A percentile compares a stretch with the other conserved stretches of the same genome.
Evolutionary conservation across 2,888 invertebrate genomes (phyloP).

Genomic region (Myathropa florea): DNA sequence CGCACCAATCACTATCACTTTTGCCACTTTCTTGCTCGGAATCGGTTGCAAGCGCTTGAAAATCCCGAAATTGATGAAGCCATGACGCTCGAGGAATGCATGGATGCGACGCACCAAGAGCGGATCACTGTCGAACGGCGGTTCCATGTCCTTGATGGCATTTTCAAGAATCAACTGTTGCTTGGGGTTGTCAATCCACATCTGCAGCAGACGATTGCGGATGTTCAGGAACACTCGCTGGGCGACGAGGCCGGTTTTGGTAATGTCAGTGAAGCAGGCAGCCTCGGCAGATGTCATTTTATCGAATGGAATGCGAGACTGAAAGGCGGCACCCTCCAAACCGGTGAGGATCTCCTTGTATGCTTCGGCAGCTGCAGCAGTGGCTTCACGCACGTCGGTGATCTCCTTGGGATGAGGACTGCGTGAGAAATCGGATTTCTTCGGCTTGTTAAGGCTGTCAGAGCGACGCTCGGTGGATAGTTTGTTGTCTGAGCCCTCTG

Average conservation of each 20-base stretch:
- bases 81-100: conserved; percentile 96
- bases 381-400: conserved; percentile 72
- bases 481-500: conserved; percentile 44
- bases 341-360: conserved; percentile 78
- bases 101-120: conserved; percentile 91
- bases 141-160: conserved; percentile 90
- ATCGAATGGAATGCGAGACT: conserved; percentile 95
- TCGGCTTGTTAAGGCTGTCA: conserved; percentile 64
- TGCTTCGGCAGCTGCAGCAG: conserved; percentile 76
- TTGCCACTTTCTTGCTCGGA: conserved; percentile 85
- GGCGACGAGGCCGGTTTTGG: conserved; percentile 89
- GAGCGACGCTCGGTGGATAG: conserved; percentile 62
- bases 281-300: conserved; percentile 97
- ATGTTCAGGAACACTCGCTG: conserved; percentile 95
- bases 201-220: conserved; percentile 93
- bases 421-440: conserved; percentile 71
- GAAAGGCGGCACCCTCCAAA: conserved; percentile 95
- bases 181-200: conserved; percentile 98
- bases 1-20: conserved; percentile 82
- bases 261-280: conserved; percentile 95
- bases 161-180: conserved; percentile 92
- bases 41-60: conserved; percentile 92
- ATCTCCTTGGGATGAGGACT: conserved; percentile 74
- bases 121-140: conserved; percentile 96
- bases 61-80: conserved; percentile 98